These are phyloP conservation scores for Cybosia mesomella DNA, from an alignment of 2,888 invertebrate genomes.

Conservation along the genomic window DNA sequence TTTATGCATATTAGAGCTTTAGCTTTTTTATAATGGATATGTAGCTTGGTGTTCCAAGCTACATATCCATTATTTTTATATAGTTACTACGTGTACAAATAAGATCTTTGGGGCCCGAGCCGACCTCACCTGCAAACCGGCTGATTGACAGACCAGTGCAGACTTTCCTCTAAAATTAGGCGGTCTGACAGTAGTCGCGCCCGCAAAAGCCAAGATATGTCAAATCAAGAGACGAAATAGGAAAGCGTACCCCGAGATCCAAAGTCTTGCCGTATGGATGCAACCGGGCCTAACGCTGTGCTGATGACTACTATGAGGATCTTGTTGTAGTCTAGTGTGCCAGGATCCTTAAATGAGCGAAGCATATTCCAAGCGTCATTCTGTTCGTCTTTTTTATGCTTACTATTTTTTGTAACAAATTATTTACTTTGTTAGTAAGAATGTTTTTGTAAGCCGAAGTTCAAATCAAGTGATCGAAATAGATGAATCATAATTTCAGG, in stretches of 20 bases:
- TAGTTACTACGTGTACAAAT: too few species aligned
- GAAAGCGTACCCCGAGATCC: background rate
- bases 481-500: constrained; percentile 21
- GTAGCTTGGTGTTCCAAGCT: too few species aligned
- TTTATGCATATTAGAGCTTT: too few species aligned
- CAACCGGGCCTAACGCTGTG: background rate
- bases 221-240: too few species aligned
- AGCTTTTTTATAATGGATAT: too few species aligned
- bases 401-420: constrained; percentile 36
- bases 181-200: too few species aligned
- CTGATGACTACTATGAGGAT: background rate
- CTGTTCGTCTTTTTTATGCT: constrained; percentile 35
- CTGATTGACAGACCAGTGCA: too few species aligned
- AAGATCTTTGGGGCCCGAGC: too few species aligned
- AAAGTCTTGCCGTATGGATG: background rate
- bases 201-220: too few species aligned
- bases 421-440: constrained; percentile 39
- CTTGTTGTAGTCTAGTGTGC: background rate
- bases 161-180: too few species aligned
- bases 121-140: too few species aligned
- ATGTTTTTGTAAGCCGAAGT: constrained; percentile 35
- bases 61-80: too few species aligned
- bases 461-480: constrained; percentile 29
- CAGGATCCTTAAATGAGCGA: constrained; percentile 21
- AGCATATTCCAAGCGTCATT: constrained; percentile 28